Conservation (phyloP, 1,140 invertebrate species). For the Zaprionus capensis region DNA sequence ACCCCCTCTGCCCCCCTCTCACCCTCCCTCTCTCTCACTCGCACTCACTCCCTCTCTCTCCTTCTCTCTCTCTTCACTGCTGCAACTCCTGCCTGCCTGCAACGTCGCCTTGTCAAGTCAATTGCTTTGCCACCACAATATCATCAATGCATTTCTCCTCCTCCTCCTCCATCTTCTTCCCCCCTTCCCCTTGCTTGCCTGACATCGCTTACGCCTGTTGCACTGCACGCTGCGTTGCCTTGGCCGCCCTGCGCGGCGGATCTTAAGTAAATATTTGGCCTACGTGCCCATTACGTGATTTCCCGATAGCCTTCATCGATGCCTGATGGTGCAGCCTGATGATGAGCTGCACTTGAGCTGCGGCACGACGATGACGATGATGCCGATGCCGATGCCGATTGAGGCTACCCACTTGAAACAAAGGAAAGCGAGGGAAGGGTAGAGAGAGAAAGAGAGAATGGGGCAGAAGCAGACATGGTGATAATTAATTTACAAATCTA, state of each 20-base stretch:
- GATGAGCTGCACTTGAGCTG: conserved; percentile 53
- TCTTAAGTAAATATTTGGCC: conserved; percentile 79
- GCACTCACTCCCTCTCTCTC: background rate
- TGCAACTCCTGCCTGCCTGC: background rate
- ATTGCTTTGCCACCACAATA: conserved; percentile 75
- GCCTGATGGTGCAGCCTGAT: conserved; percentile 8
- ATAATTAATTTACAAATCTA: no score
- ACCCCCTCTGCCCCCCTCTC: background rate
- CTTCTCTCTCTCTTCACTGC: background rate
- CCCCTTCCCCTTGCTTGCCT: background rate
- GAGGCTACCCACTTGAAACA: conserved; percentile 31
- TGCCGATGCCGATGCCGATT: conserved; percentile 6
- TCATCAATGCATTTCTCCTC: conserved; percentile 48
- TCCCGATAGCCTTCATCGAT: conserved; percentile 69
- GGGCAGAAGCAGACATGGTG: conserved; percentile 32
- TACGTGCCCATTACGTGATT: conserved; percentile 81
- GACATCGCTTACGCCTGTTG: background rate
- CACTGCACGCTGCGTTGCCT: conserved; percentile 9
- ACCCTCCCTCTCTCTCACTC: background rate
- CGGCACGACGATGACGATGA: conserved; percentile 41
- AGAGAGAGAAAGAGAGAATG: background rate
- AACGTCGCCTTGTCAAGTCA: conserved; percentile 60
- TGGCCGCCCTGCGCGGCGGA: conserved; percentile 30
- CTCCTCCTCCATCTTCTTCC: background rate
- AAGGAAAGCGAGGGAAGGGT: background rate